phyloP scores from a whole-genome alignment of 37 sponge, comb jelly and placozoan species.

The Lycopodina hypogea region DNA sequence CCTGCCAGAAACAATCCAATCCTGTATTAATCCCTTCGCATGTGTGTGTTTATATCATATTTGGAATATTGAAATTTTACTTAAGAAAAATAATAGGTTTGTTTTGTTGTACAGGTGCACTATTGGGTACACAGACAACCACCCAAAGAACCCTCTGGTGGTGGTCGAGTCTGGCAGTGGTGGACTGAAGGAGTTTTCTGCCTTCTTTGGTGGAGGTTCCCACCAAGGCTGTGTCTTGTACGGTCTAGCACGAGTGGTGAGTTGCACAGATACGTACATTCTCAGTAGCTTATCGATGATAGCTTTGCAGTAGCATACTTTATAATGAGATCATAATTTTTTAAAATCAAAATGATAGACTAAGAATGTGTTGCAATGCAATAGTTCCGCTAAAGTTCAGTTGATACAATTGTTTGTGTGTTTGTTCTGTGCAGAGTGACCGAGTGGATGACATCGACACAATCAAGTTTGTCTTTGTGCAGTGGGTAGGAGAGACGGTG shows the following conservation, averaged over 20 bases:
- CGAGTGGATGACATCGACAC: constrained; percentile 84
- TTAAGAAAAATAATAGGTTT: too few species aligned
- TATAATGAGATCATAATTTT: too few species aligned
- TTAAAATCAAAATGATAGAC: too few species aligned
- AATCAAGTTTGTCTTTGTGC: constrained; percentile 83
- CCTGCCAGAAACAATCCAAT: too few species aligned
- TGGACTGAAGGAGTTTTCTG: constrained; percentile 7
- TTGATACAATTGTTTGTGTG: too few species aligned
- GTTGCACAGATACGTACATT: constrained; percentile 3
- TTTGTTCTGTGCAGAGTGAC: constrained; percentile 73
- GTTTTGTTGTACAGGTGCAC: constrained; percentile 56
- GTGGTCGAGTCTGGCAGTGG: constrained; percentile 43
- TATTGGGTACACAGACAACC: constrained; percentile 47
- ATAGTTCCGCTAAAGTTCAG: too few species aligned
- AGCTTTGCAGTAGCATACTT: too few species aligned
- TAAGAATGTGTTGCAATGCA: too few species aligned
- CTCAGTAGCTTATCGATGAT: too few species aligned
- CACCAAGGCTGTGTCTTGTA: constrained; percentile 44
- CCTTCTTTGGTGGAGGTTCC: constrained; percentile 18
- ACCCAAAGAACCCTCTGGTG: constrained; percentile 64
- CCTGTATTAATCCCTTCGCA: too few species aligned
- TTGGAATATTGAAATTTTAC: too few species aligned
- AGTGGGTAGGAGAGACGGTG: constrained; percentile 84
- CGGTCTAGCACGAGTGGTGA: constrained; percentile 72
- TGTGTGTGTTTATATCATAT: too few species aligned